Evolutionary conservation across 2,113 vertebrate species (phyloP).

Genomic region (Hydrolagus affinis): DNA sequence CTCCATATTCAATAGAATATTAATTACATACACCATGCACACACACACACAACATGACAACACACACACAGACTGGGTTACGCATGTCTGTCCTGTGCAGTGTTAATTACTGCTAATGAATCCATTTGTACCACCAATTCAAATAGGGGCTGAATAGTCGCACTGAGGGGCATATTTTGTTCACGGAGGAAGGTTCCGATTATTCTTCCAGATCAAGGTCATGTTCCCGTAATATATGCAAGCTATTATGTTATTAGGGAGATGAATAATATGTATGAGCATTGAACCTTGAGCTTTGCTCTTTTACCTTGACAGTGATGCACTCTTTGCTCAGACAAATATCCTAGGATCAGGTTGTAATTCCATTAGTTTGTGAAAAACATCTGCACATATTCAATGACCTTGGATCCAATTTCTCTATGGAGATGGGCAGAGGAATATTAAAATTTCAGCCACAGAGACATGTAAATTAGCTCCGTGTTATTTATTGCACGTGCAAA

Average conservation of each 20-base stretch:
- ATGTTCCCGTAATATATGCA: conserved; percentile 68
- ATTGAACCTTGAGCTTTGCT: conserved; percentile 84
- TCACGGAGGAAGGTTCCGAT: neutral
- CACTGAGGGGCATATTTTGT: neutral
- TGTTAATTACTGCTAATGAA: conserved; percentile 9
- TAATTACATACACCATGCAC: too few relatives aligned
- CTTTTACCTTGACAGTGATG: conserved; percentile 65
- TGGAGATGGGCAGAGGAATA: conserved; percentile 55
- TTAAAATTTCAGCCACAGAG: conserved; percentile 59
- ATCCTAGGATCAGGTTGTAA: conserved; percentile 45
- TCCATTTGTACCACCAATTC: neutral
- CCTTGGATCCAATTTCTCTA: conserved; percentile 55
- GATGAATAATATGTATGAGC: conserved; percentile 84
- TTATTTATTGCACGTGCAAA: conserved; percentile 58
- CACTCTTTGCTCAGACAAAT: conserved; percentile 52
- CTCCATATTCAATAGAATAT: too few relatives aligned
- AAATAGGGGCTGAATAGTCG: neutral
- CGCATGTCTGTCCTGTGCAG: neutral
- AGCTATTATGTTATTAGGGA: conserved; percentile 84
- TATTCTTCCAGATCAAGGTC: conserved; percentile 69
- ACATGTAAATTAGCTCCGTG: conserved; percentile 54
- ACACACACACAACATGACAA: too few relatives aligned
- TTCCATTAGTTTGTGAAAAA: conserved; percentile 73
- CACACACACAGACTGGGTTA: too few relatives aligned
- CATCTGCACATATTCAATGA: conserved; percentile 58